These are phyloP conservation scores for Ptycholaimellus sp. DNA, from an alignment of 2,888 invertebrate species.

Conservation along the genomic window DNA sequence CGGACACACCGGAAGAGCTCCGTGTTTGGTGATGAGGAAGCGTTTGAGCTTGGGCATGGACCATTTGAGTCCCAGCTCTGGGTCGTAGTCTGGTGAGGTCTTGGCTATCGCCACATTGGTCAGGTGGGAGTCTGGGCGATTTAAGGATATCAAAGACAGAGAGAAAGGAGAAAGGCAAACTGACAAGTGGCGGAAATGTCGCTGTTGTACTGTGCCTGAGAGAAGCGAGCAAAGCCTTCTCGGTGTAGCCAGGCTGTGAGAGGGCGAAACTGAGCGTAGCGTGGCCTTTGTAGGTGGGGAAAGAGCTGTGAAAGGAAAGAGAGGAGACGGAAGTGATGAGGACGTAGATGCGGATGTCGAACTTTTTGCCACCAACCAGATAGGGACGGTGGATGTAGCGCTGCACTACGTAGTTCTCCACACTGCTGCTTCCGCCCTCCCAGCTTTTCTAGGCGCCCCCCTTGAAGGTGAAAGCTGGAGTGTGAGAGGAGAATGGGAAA, in stretches of 20 bases:
- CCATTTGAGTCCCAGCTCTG: conserved; percentile 38
- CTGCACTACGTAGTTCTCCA: conserved; percentile 36
- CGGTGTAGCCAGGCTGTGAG: conserved; percentile 62
- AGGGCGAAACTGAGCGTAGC: conserved; percentile 46
- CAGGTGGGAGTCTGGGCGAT: conserved; percentile 44
- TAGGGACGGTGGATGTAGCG: conserved; percentile 39
- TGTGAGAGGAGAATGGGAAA: too few relatives aligned
- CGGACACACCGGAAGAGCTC: too few relatives aligned
- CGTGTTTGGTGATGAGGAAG: conserved; percentile 36
- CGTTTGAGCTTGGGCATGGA: conserved; percentile 33
- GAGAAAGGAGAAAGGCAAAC: conserved; percentile 17
- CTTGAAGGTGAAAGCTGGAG: too few relatives aligned
- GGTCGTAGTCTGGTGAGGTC: conserved; percentile 34
- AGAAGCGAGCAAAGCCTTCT: conserved; percentile 40
- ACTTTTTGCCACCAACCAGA: conserved; percentile 38
- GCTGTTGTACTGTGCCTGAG: conserved; percentile 37
- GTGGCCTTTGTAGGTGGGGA: too few relatives aligned
- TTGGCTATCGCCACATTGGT: conserved; percentile 96
- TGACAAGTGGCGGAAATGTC: conserved; percentile 36
- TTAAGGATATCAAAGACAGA: not conserved
- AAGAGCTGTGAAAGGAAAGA: too few relatives aligned
- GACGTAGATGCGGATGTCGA: conserved; percentile 40
- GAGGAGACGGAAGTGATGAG: conserved; percentile 33
- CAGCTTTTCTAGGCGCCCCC: too few relatives aligned
- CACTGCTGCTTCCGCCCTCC: too few relatives aligned